Base-by-base conservation (phyloP, 2,888 invertebrate species). In the Rhorus exstirpatorius region DNA sequence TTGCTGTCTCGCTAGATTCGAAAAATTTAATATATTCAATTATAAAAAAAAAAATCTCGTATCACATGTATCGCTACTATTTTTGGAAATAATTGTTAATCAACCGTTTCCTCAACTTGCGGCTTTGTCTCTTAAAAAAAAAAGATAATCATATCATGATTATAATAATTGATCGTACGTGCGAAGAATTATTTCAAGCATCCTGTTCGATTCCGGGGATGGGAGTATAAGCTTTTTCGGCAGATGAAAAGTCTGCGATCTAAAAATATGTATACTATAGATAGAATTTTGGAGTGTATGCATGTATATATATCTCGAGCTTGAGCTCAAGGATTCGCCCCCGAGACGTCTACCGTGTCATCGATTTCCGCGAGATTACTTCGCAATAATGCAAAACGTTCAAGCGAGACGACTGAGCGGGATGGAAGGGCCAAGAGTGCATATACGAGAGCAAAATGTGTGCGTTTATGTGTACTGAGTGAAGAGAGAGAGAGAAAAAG, bases 311-410 rank as follows among this genome's bases (percentile, higher is more conserved):
- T 55, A 55, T 71, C 63, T 78, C 26, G 55, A 44, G 55, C 41
- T 24, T 12, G 78, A 70, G 79, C 82, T 79, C 70, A 70, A 82
- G 75, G 82, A 79, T 82, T 82, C 75, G 70, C 82, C 79, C 82
- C 82, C 65, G 70, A 79, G 82, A 79, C 70, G 82, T 82, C 82
- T 82, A 53, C 68, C 79, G 79, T 71, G 70, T 75, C 82, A 82
- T 82, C 82, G 82, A 82, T 82, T 82, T 82, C 81, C 83, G 77
- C 77, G 81, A 85, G 79, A 81, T 85, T 83, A 83, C 84, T 85
- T 85, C 75, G 83, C 83, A 85, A 85, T 85, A 85, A 85, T 85
- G 83, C 83, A 81, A 83, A 85, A 83, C 83, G 79, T 80, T 83
- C 44, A 58, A 80, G 79, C 75, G 74, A 74, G 76, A 10, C 38